phyloP scores from a whole-genome alignment of 1,140 invertebrate genomes.

The Rhyacophila brunnea region DNA sequence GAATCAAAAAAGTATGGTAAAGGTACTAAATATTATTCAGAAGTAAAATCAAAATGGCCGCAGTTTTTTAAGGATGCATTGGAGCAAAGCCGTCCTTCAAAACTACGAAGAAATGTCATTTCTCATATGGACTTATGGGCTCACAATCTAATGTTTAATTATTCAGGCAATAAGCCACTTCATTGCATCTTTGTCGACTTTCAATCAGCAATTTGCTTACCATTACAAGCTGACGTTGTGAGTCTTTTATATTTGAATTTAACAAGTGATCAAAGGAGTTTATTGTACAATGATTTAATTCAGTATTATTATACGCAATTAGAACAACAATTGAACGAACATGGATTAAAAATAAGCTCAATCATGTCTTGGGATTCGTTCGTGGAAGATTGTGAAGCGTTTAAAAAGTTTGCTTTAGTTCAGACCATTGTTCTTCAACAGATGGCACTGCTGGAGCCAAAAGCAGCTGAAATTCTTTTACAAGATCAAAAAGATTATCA shows the following conservation, averaged over 20 bases:
- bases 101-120: too few species aligned
- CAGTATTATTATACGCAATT: constrained; percentile 6
- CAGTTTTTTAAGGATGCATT: too few species aligned
- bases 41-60: too few species aligned
- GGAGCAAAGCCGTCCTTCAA: too few species aligned
- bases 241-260: constrained; percentile 19
- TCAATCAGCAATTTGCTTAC: constrained; percentile 55
- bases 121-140: too few species aligned
- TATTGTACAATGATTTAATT: not conserved
- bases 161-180: constrained; percentile 37
- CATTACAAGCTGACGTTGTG: constrained; percentile 57
- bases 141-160: too few species aligned
- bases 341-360: too few species aligned
- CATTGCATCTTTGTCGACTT: constrained; percentile 61
- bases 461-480: constrained; percentile 4
- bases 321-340: too few species aligned
- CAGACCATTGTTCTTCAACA: constrained; percentile 7
- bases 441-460: constrained; percentile 7
- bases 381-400: not conserved
- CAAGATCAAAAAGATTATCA: not conserved
- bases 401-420: constrained; percentile 4
- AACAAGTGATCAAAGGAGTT: not conserved
- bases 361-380: not conserved
- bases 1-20: too few species aligned
- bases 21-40: too few species aligned